Conservation (phyloP, 1,140 invertebrate genomes). For the Drosophila triauraria region DNA sequence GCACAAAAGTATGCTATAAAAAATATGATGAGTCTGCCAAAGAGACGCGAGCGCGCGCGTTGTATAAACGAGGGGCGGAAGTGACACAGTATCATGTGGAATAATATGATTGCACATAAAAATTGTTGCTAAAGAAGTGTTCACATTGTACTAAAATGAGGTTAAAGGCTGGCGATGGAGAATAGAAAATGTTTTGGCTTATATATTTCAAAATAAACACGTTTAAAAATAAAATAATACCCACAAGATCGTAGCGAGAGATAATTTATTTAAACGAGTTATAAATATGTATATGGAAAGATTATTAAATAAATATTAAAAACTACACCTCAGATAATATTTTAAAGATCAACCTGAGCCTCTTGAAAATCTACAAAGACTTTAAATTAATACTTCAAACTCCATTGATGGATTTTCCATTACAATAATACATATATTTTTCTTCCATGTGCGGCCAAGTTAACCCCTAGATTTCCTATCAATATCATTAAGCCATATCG, state of each 20-base stretch:
- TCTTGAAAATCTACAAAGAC: too few species aligned
- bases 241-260: neutral
- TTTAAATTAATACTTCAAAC: neutral
- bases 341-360: too few species aligned
- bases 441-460: neutral
- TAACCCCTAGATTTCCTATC: slow-evolving; percentile 28
- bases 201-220: neutral
- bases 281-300: neutral
- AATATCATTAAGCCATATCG: slow-evolving; percentile 70
- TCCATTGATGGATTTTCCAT: slow-evolving; percentile 6
- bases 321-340: too few species aligned
- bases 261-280: neutral
- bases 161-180: neutral
- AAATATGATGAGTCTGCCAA: slow-evolving; percentile 67
- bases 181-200: neutral
- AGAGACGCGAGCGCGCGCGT: slow-evolving; percentile 5
- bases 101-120: slow-evolving; percentile 39
- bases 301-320: too few species aligned
- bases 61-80: neutral
- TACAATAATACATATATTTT: neutral
- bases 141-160: slow-evolving; percentile 20
- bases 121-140: slow-evolving; percentile 54
- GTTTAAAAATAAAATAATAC: neutral
- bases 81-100: slow-evolving; percentile 8
- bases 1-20: slow-evolving; percentile 77